Evolutionary conservation across 2,797 vertebrate species (phyloP).

Genomic region (Chrysocyon brachyurus): DNA sequence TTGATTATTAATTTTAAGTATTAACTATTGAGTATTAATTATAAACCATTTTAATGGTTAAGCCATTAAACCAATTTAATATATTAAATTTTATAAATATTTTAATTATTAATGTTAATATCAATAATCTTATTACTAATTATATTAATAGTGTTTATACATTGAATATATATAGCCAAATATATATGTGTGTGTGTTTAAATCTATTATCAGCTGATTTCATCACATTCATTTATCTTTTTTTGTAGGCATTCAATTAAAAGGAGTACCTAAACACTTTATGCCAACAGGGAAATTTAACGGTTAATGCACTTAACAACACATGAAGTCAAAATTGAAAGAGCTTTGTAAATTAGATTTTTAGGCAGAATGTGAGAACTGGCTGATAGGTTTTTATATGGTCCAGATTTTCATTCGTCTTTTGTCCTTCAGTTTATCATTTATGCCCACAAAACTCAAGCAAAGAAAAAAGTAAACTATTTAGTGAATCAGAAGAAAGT

Average conservation of each 20-base stretch:
- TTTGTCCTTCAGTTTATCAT: conserved; percentile 21
- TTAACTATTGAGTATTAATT: neutral
- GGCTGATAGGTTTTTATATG: neutral
- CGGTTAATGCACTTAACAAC: neutral
- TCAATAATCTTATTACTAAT: neutral
- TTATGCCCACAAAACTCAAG: neutral
- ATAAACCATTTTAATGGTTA: neutral
- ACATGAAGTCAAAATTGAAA: neutral
- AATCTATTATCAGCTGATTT: neutral
- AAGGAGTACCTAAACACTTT: neutral
- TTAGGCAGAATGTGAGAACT: neutral
- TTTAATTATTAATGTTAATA: neutral
- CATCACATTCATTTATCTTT: neutral
- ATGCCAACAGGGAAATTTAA: neutral
- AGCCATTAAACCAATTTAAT: too few relatives aligned
- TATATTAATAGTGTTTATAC: neutral
- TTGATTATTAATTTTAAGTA: neutral
- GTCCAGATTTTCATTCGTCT: neutral
- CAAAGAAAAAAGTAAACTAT: neutral
- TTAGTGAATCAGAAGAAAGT: neutral
- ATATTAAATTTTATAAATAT: neutral
- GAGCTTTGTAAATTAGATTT: neutral
- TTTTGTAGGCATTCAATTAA: neutral
- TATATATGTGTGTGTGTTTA: neutral
- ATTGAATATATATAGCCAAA: neutral